Base-by-base conservation (phyloP, 2,888 invertebrate species). In the Lutraria lutraria region DNA sequence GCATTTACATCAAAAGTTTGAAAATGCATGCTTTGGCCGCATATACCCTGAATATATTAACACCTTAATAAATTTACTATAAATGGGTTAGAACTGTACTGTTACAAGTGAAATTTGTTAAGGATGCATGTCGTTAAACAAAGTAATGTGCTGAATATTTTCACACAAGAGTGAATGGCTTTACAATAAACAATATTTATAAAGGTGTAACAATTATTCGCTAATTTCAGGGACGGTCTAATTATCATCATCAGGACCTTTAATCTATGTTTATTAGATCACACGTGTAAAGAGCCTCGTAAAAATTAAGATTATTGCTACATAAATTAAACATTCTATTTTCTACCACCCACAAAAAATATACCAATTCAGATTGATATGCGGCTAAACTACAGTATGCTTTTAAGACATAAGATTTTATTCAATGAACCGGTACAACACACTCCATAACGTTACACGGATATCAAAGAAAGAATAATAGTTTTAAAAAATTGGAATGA, bases 361-460 rank as follows among this genome's bases (percentile, higher is more conserved):
- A 76, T 34, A 34, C 34, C 4, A 13, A 31, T 13, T 76, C 31
- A 25, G 4, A 63, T 76, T 31, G 19, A 34, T 19, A 0, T 76
- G 1, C 16, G 29, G 4, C 31, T 34, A 76, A 68, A 68, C 25
- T 76, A 16, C 8, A 1, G 31, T 34, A 76, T 76, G 34, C 29
- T 34, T 63, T 72, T 15, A n/a, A 84, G 2, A 43, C 60, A 63
- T 34, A 85, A 80, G 80, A 85, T 85, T n/a, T 79, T 53, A 25
- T 72, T 52, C 85, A 85, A 43, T 80, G 60, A 80, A 60, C 56
- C 85, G 54, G 60, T 60, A 3, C 31, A 29, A 34, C 29, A 80
- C n/a, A 85, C 29, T 56, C 60, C 80, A 85, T 85, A 85, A 85
- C 60, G 79, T 34, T 80, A 31, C 80, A 85, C 76, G 80, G 85